Evolutionary conservation across 2,888 invertebrate species (phyloP), one percentile per base, ranked within the genome.

Genomic region (Bellardia bayeri): DNA sequence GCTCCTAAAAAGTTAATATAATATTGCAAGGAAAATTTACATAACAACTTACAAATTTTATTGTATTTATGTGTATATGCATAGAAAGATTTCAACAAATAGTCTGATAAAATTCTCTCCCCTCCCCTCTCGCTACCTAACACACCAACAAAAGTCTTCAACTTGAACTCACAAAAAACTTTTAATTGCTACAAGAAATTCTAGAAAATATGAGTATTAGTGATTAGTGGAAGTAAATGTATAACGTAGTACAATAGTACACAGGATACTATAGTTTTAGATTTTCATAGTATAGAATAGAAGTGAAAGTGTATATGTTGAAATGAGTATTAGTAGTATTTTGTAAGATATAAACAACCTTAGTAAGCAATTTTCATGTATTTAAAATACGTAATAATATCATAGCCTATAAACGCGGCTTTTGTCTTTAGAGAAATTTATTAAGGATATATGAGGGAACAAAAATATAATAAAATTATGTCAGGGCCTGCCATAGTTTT

Each of bases 161-260:
- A 78, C 30, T 75, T 75, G 45, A 71, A 83, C 63, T 76, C 61
- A 75, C 69, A 76, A 66, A 75, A 23, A 86, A 86, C 83, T 86
- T 86, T 83, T 86, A 86, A 83, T 86, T 86, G 86, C 83, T 86
- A 80, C 58, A 83, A 86, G 80, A 75, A 86, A 86, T 80, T 83
- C 79, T 74, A 58, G 23, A 56, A 64, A 71, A 66, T 63, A 63
- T 56, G 23, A 40, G 69, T 75, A 71, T 75, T 37, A 85, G 81
- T 81, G 85, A 85, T 85, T 85, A 85, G 85, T 69, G 74, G 33
- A 84, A 68, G 63, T 78, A 72, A 79, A 79, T 74, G 61, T 66
- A 56, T n/a, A 37, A 37, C 6, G 4, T 6, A 37, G 33, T 33
- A 33, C 23, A 33, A 33, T 13, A 68, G 33, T 61, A 42, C 14